A percentile compares a stretch with the other conserved stretches of the same genome.
These are phyloP conservation scores for Petrolisthes manimaculis DNA, from an alignment of 2,888 invertebrate genomes.

Conservation along the genomic window DNA sequence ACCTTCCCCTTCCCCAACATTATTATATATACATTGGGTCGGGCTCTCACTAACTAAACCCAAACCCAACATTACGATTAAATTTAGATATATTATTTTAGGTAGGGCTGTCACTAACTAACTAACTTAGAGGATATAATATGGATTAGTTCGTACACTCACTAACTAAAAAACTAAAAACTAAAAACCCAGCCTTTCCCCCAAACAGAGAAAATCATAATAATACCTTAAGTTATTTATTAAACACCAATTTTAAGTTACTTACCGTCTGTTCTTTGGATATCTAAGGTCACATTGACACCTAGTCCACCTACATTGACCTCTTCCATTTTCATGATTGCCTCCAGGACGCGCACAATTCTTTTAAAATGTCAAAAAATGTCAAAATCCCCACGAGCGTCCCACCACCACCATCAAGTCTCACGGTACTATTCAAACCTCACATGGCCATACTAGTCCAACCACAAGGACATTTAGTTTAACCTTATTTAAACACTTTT, in stretches of 20 bases:
- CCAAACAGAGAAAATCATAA: too few relatives aligned
- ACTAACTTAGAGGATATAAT: too few relatives aligned
- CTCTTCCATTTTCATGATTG: slow-evolving; percentile 65
- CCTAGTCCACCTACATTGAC: slow-evolving; percentile 57
- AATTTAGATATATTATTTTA: too few relatives aligned
- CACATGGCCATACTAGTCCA: slow-evolving; percentile 40
- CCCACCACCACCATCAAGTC: slow-evolving; percentile 35
- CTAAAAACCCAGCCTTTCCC: too few relatives aligned
- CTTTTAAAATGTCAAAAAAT: slow-evolving; percentile 30
- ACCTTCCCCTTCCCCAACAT: too few relatives aligned
- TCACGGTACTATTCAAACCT: slow-evolving; percentile 54
- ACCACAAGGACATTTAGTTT: neutral
- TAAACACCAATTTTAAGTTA: neutral
- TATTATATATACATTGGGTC: too few relatives aligned
- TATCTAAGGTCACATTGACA: slow-evolving; percentile 61
- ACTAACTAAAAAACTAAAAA: too few relatives aligned
- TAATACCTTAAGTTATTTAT: neutral
- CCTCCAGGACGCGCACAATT: slow-evolving; percentile 32
- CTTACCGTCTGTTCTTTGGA: slow-evolving; percentile 66
- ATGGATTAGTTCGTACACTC: too few relatives aligned
- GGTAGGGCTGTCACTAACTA: too few relatives aligned
- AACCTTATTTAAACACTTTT: neutral
- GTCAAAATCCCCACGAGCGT: slow-evolving; percentile 28
- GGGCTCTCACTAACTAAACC: too few relatives aligned
- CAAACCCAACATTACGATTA: too few relatives aligned